Evolutionary conservation across 2,888 invertebrate species (phyloP).

Genomic region (Auanema sp.): DNA sequence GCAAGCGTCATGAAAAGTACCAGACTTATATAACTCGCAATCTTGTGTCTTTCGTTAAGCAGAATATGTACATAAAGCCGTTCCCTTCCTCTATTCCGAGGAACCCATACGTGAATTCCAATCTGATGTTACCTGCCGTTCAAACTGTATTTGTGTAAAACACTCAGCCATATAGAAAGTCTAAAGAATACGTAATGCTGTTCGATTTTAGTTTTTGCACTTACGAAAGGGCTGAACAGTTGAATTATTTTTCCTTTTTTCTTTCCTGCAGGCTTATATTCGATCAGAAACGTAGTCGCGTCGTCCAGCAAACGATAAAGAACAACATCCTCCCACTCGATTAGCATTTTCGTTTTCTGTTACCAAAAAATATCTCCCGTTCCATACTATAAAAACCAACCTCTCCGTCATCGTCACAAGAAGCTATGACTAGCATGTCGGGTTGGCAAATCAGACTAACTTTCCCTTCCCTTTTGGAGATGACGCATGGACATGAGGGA

Average conservation of each 20-base stretch:
- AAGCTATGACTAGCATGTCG: slow-evolving; percentile 1
- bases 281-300: slow-evolving; percentile 68
- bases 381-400: not conserved
- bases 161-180: slow-evolving; percentile 88
- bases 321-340: slow-evolving; percentile 14
- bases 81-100: not conserved
- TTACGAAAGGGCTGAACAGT: slow-evolving; percentile 85
- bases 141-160: slow-evolving; percentile 71
- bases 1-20: slow-evolving; percentile 1
- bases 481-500: slow-evolving; percentile 87
- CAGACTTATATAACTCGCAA: slow-evolving; percentile 7
- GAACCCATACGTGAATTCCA: slow-evolving; percentile 21
- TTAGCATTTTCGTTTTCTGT: slow-evolving; percentile 16
- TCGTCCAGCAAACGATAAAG: slow-evolving; percentile 10
- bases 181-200: no score
- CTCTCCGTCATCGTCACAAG: slow-evolving; percentile 9
- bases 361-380: slow-evolving; percentile 51
- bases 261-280: slow-evolving; percentile 80
- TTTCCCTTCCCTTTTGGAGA: slow-evolving; percentile 12
- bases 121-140: slow-evolving; percentile 35
- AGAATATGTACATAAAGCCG: not conserved
- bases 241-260: slow-evolving; percentile 82
- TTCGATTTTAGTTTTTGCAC: no score
- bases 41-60: not conserved
- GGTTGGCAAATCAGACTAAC: slow-evolving; percentile 11